These are phyloP conservation scores for Leptinotarsa peninsularis DNA, from an alignment of 2,888 invertebrate genomes.

Conservation along the genomic window DNA sequence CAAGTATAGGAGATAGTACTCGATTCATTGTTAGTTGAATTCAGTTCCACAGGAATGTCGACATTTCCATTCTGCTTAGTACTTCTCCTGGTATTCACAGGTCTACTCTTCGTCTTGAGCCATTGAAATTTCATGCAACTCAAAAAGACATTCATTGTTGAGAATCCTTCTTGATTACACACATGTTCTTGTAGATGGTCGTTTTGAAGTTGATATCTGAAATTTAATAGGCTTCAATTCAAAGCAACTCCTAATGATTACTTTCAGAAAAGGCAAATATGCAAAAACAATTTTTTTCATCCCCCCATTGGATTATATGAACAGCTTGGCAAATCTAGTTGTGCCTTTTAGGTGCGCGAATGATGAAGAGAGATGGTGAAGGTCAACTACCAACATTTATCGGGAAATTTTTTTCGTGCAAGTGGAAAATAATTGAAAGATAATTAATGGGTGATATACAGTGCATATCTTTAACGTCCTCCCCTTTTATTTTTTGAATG, in stretches of 20 bases:
- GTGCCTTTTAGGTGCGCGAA: not conserved
- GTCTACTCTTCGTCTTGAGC: slow-evolving; percentile 66
- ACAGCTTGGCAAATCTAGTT: not conserved
- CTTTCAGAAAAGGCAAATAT: not conserved
- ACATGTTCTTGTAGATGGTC: slow-evolving; percentile 71
- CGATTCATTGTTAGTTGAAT: not conserved
- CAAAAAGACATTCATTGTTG: slow-evolving; percentile 75
- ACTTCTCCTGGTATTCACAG: slow-evolving; percentile 45
- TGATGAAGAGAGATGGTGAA: no score
- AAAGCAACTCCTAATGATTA: not conserved
- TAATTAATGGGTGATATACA: no score
- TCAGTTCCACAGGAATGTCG: slow-evolving; percentile 19
- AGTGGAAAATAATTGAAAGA: no score
- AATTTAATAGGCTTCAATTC: slow-evolving; percentile 8
- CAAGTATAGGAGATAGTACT: not conserved
- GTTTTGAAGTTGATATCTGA: slow-evolving; percentile 78
- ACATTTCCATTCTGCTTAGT: slow-evolving; percentile 52
- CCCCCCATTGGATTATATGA: no score
- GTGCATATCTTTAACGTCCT: no score
- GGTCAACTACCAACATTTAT: no score
- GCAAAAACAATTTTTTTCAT: not conserved
- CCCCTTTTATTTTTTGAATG: no score
- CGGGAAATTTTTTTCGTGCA: no score
- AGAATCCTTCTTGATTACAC: slow-evolving; percentile 66
- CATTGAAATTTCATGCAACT: slow-evolving; percentile 79